A percentile compares a stretch with the other conserved stretches of the same genome.
Evolutionary conservation across 2,797 vertebrate species (phyloP).

Genomic region (Balearica regulorum): DNA sequence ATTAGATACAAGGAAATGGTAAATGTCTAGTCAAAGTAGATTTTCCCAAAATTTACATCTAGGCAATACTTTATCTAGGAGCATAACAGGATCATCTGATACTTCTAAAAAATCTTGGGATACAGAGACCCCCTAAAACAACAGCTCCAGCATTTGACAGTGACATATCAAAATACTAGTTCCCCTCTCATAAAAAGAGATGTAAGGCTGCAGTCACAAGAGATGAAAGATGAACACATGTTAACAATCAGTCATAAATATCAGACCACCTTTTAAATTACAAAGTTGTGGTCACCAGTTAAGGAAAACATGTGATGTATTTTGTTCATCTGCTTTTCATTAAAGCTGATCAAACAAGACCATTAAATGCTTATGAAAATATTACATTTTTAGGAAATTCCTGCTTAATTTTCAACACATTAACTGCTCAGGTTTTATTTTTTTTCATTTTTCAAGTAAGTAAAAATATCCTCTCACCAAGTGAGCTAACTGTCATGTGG

Average conservation of each 20-base stretch:
- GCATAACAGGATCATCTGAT: not conserved
- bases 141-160: not conserved
- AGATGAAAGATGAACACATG: not conserved
- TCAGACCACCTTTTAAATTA: not conserved
- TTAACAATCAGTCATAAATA: not conserved
- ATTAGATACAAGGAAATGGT: not conserved
- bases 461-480: not conserved
- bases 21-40: not conserved
- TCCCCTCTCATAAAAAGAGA: not conserved
- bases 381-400: not conserved
- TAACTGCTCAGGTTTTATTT: not conserved
- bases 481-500: not conserved
- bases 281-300: not conserved
- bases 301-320: not conserved
- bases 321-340: constrained; percentile 4
- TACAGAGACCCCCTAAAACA: not conserved
- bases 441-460: not conserved
- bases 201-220: not conserved
- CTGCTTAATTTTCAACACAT: not conserved
- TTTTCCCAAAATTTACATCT: not conserved
- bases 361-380: not conserved
- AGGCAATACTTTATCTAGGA: not conserved
- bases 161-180: not conserved
- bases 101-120: not conserved
- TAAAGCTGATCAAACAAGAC: not conserved